Conservation (phyloP, 2,113 vertebrate species). For the Hassar affinis region DNA sequence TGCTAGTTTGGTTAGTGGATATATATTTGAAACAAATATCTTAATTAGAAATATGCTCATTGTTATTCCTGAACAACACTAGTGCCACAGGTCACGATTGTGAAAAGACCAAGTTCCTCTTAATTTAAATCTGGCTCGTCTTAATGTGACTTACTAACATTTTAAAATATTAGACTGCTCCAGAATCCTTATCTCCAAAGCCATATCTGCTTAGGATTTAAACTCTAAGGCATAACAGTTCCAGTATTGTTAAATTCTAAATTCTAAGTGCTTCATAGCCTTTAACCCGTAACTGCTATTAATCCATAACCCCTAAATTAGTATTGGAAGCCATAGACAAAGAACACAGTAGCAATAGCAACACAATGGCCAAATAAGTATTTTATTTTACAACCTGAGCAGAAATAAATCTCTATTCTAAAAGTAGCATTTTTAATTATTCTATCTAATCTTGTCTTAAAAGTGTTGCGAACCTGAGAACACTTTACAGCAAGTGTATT, state of each 20-base stretch:
- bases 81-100: background rate
- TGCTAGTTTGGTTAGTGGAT: background rate
- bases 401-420: background rate
- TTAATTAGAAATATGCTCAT: background rate
- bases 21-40: no score
- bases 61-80: background rate
- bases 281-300: background rate
- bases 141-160: background rate
- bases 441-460: background rate
- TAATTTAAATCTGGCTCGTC: background rate
- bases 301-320: background rate
- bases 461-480: background rate
- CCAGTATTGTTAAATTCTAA: background rate
- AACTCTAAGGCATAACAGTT: background rate
- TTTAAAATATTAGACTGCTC: background rate
- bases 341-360: background rate
- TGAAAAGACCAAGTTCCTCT: background rate
- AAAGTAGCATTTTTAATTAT: background rate
- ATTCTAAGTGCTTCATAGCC: background rate
- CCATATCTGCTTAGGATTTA: background rate
- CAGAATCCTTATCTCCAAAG: background rate
- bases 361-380: background rate
- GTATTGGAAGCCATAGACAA: background rate
- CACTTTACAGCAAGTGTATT: background rate
- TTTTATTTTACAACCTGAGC: background rate